Evolutionary conservation across 2,113 vertebrate species (phyloP).

Genomic region (Sorex fumeus): DNA sequence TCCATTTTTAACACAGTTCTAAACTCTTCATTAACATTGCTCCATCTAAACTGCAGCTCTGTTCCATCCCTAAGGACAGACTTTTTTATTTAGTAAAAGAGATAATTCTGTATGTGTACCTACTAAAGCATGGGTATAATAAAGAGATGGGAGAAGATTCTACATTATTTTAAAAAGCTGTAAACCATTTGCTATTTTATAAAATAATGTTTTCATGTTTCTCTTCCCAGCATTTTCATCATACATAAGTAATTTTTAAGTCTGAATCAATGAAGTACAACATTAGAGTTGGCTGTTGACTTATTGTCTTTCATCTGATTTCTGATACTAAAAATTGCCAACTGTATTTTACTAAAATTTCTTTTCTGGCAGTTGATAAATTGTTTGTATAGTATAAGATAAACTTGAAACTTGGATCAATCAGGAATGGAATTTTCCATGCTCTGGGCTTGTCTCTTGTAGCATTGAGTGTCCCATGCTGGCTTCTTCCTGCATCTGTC

Average conservation of each 20-base stretch:
- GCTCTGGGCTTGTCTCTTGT: not conserved
- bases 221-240: not conserved
- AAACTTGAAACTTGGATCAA: not conserved
- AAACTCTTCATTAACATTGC: conserved; percentile 21
- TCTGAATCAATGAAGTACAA: not conserved
- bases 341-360: not conserved
- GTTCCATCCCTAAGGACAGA: not conserved
- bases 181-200: not conserved
- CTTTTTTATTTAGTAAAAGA: not conserved
- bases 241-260: not conserved
- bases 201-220: not conserved
- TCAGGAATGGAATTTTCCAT: conserved; percentile 7
- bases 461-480: not conserved
- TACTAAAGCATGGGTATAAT: not conserved
- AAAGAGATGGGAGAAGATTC: not conserved
- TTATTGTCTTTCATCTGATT: not conserved
- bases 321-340: not conserved
- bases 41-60: not conserved
- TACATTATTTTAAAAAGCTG: not conserved
- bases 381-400: not conserved
- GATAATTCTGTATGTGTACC: not conserved
- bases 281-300: not conserved
- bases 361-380: not conserved
- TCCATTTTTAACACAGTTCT: conserved; percentile 17
- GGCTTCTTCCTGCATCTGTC: conserved; percentile 34